Base-by-base conservation (phyloP, 1,140 invertebrate species). In the Wasmannia auropunctata region DNA sequence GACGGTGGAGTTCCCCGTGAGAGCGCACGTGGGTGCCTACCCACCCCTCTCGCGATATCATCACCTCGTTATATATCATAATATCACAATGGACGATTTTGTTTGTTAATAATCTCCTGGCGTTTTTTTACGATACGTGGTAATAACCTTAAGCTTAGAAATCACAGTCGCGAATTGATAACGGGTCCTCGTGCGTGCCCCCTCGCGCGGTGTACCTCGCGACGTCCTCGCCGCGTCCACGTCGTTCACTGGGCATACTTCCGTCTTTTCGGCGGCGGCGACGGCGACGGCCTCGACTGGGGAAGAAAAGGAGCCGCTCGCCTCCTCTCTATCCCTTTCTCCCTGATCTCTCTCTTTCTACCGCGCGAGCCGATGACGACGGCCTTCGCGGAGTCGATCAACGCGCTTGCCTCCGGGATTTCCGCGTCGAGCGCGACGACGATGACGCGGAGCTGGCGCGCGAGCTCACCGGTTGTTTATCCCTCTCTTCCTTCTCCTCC, bases 131-230 rank as follows among this genome's bases (percentile, higher is more conserved):
- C 72, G 67, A 72, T 46, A 67, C 40, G 28, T 58, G 62, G 46
- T 72, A 63, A 54, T 88, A 92, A 88, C 62, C 91, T 90, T 92
- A 92, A 88, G 85, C 83, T 90, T 91, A 92, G 74, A 90, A 89
- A 93, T 93, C 92, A 93, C 92, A 93, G 92, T 93, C 87, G 91
- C 89, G 88, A 92, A 86, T 91, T 91, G 90, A 91, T 91, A 90
- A 85, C 65, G 62, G 31, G 51, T 85, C 67, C 40, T 58, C 74
- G 31, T 76, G 81, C 58, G 58, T 86, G 67, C 34, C 28, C 75
- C 31, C 58, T 54, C 56, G 76, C 62, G 76, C 51, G 81, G n/a
- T 79, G 14, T 63, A 60, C 43, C 34, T 60, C 65, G 77, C 46
- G 76, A 79, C 40, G 28, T 79, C 58, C 60, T 67, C 60, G 40